Conservation (phyloP, 37 sponge, comb jelly and placozoan genomes). For the Halisarca cf. caerulea region DNA sequence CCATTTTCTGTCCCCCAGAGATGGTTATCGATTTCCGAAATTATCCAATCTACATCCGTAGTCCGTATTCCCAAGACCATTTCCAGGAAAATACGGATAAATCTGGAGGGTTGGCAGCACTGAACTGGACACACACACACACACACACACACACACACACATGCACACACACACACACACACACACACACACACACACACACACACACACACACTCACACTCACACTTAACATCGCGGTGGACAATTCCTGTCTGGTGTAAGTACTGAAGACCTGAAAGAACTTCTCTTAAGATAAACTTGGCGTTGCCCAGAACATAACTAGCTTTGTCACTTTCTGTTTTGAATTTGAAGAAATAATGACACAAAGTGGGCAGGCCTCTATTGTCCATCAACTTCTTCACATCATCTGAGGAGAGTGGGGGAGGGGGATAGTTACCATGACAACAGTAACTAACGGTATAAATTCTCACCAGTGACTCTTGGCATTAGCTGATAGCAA, state of each 20-base stretch:
- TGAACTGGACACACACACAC: slow-evolving; percentile 10
- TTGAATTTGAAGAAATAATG: neutral
- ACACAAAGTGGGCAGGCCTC: neutral
- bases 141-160: slow-evolving; percentile 3
- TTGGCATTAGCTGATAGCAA: slow-evolving; percentile 5
- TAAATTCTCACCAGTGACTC: neutral
- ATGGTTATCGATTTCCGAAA: too few species aligned
- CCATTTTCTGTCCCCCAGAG: too few species aligned
- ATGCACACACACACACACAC: neutral
- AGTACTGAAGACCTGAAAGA: slow-evolving; percentile 21
- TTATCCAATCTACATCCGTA: too few species aligned
- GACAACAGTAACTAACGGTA: neutral
- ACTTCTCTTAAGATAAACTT: slow-evolving; percentile 27
- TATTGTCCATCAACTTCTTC: neutral
- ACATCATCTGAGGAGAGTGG: neutral
- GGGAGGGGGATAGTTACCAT: neutral
- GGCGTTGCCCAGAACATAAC: slow-evolving; percentile 21
- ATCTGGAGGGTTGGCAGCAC: too few species aligned
- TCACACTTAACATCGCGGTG: slow-evolving; percentile 55
- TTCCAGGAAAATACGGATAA: too few species aligned
- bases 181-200: slow-evolving; percentile 1
- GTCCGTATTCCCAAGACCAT: too few species aligned
- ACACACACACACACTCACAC: slow-evolving; percentile 18
- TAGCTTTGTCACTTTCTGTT: neutral
- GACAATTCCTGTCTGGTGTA: slow-evolving; percentile 16